Evolutionary conservation across 2,797 vertebrate genomes (phyloP).

Genomic region (Cyclura pinguis): DNA sequence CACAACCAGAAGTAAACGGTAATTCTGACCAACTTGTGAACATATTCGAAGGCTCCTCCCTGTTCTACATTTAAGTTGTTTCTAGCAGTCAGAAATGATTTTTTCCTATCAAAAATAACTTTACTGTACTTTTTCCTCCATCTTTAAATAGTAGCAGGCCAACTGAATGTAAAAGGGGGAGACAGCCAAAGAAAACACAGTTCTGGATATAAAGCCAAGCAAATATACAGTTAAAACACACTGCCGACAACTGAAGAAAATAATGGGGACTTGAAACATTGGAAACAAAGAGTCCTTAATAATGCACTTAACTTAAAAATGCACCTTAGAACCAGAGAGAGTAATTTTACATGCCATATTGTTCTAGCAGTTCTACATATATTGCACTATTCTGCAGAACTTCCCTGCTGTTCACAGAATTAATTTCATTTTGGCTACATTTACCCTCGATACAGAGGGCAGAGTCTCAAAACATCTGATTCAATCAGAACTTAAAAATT

Average conservation of each 20-base stretch:
- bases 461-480: neutral
- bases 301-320: conserved; percentile 20
- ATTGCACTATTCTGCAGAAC: neutral
- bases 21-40: conserved; percentile 26
- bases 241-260: neutral
- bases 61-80: conserved; percentile 26
- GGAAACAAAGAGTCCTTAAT: neutral
- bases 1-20: conserved; percentile 64
- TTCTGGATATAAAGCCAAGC: conserved; percentile 2
- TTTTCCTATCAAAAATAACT: conserved; percentile 36
- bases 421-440: neutral
- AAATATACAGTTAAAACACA: conserved; percentile 3
- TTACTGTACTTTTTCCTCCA: conserved; percentile 40
- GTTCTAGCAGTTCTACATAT: conserved; percentile 21
- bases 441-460: neutral
- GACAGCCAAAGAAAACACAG: conserved; percentile 21
- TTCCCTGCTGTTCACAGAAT: neutral
- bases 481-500: neutral
- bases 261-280: conserved; percentile 19
- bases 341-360: conserved; percentile 12
- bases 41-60: conserved; percentile 54
- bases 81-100: conserved; percentile 44
- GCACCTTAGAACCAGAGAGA: conserved; percentile 6
- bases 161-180: conserved; percentile 14
- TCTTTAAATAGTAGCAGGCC: neutral